phyloP scores from a whole-genome alignment of 2,797 vertebrate genomes.

The Protosalanx chinensis region DNA sequence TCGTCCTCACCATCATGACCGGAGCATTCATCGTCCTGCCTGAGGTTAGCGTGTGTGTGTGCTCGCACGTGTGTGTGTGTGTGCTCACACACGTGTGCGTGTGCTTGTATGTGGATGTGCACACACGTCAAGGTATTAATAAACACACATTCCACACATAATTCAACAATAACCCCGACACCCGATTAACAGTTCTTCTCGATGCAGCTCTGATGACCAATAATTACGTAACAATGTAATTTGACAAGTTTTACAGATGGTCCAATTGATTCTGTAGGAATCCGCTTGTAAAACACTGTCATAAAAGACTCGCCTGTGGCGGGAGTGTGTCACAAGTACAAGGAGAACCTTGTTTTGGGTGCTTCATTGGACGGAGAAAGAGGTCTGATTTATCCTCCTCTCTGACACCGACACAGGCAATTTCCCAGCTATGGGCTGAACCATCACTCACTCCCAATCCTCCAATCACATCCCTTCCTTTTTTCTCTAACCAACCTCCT shows the following conservation, averaged over 20 bases:
- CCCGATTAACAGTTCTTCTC: background rate
- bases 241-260: background rate
- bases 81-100: background rate
- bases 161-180: background rate
- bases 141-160: no score
- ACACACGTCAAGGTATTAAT: background rate
- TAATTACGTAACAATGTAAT: background rate
- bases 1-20: constrained; percentile 92
- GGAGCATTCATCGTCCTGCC: constrained; percentile 95
- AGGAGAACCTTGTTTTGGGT: constrained; percentile 12
- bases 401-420: constrained; percentile 51
- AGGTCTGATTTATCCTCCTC: constrained; percentile 54
- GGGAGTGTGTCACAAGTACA: background rate
- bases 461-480: constrained; percentile 21
- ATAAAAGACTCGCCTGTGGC: constrained; percentile 2
- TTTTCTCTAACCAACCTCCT: constrained; percentile 8
- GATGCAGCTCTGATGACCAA: background rate
- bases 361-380: constrained; percentile 15
- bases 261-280: background rate
- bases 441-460: constrained; percentile 21
- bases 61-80: background rate
- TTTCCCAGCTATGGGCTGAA: constrained; percentile 50
- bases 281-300: background rate
- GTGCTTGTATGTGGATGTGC: background rate
- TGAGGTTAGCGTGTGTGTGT: constrained; percentile 77